Evolutionary conservation across 1,140 invertebrate genomes (phyloP).

Genomic region (Drosophila sproati): DNA sequence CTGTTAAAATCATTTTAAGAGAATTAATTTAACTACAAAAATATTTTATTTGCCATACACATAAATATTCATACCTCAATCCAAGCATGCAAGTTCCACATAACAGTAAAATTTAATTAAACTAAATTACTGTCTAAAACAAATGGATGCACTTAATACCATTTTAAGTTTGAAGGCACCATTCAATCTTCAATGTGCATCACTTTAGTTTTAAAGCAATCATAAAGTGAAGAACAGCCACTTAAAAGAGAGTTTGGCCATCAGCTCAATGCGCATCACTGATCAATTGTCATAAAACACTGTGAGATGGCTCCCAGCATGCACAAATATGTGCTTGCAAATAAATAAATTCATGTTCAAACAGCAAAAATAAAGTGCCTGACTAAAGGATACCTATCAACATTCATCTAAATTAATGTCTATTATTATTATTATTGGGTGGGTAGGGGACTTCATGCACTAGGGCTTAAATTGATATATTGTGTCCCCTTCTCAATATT

Average conservation of each 20-base stretch:
- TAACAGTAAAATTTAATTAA: background rate
- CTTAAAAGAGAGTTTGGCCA: slow-evolving; percentile 10
- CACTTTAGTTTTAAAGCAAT: background rate
- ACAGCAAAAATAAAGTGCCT: background rate
- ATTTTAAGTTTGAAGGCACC: background rate
- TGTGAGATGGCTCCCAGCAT: slow-evolving; percentile 14
- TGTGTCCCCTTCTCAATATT: too few species aligned
- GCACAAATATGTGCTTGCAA: slow-evolving; percentile 1
- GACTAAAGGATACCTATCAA: too few species aligned
- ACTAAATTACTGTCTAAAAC: background rate
- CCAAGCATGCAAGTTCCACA: too few species aligned
- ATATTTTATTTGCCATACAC: too few species aligned
- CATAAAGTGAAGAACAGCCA: slow-evolving; percentile 11
- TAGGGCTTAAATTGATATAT: too few species aligned
- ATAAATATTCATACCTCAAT: background rate
- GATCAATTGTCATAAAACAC: slow-evolving; percentile 19
- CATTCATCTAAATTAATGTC: too few species aligned
- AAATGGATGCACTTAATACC: background rate
- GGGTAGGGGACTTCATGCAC: too few species aligned
- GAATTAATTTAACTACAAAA: too few species aligned
- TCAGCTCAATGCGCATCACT: slow-evolving; percentile 22
- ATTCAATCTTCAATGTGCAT: background rate
- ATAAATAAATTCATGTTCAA: slow-evolving; percentile 20
- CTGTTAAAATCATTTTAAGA: too few species aligned
- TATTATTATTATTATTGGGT: too few species aligned